A percentile compares a stretch with the other conserved stretches of the same genome.
Conservation (phyloP, 2,797 vertebrate species). For the Gastrophryne carolinensis region DNA sequence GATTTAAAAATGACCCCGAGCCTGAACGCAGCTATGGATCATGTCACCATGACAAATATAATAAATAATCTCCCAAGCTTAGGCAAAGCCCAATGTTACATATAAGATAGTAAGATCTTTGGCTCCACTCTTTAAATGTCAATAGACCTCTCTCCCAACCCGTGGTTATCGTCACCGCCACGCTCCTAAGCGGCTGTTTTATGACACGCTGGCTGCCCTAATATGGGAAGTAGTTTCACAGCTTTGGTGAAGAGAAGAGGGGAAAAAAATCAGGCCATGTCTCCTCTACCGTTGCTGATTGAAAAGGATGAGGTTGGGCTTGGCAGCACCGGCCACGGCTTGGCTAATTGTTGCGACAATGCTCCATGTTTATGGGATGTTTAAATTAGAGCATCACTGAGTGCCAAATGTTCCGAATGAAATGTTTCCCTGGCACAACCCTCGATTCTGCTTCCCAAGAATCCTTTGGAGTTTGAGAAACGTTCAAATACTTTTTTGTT, state of each 20-base stretch:
- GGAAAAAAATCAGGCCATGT: slow-evolving; percentile 54
- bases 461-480: too few species aligned
- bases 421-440: background rate
- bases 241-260: slow-evolving; percentile 62
- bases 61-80: too few species aligned
- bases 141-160: background rate
- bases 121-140: background rate
- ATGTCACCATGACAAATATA: too few species aligned
- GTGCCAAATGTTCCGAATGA: slow-evolving; percentile 26
- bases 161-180: slow-evolving; percentile 13
- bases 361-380: slow-evolving; percentile 56
- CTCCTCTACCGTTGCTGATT: slow-evolving; percentile 66
- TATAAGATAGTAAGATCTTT: slow-evolving; percentile 7
- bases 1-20: too few species aligned
- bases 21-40: too few species aligned
- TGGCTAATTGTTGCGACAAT: slow-evolving; percentile 63
- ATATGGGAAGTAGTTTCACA: slow-evolving; percentile 66
- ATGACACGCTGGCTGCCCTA: slow-evolving; percentile 64
- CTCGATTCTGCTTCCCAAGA: background rate
- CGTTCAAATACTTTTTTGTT: too few species aligned
- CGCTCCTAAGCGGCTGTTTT: slow-evolving; percentile 38
- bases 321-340: slow-evolving; percentile 66
- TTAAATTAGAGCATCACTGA: background rate
- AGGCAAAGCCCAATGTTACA: background rate
- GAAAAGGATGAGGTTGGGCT: slow-evolving; percentile 72